Evolutionary conservation across 2,113 vertebrate genomes (phyloP).

Genomic region (Monarcha castaneiventris): DNA sequence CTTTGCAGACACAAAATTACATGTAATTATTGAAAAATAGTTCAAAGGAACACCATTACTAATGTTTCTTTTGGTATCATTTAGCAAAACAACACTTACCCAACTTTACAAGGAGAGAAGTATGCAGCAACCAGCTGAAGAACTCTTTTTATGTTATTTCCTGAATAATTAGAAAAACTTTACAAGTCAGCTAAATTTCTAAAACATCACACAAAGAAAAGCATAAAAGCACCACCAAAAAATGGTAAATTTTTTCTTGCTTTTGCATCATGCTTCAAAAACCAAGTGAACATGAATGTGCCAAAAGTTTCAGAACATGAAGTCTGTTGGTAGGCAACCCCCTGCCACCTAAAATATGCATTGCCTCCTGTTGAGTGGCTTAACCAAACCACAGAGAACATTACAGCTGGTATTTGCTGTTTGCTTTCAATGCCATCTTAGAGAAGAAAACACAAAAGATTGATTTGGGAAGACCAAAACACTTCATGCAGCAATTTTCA

Average conservation of each 20-base stretch:
- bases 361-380: background rate
- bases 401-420: background rate
- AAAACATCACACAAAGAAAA: background rate
- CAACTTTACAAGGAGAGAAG: background rate
- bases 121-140: background rate
- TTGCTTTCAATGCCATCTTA: background rate
- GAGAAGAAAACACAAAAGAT: background rate
- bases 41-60: background rate
- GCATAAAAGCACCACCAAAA: background rate
- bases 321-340: background rate
- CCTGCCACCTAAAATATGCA: background rate
- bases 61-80: rapidly evolving
- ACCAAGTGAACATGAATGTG: background rate
- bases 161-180: background rate
- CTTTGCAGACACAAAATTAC: background rate
- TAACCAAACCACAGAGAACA: background rate
- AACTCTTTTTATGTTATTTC: background rate
- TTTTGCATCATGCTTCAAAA: background rate
- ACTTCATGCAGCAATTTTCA: background rate
- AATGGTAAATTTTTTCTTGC: background rate
- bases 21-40: background rate
- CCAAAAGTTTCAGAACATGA: background rate
- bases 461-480: background rate
- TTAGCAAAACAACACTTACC: background rate
- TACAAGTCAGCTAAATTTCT: background rate